Percentiles rank a stretch among this genome's conserved stretches.
Conservation (phyloP, 1,140 invertebrate species). For the Drosophila insularis region DNA sequence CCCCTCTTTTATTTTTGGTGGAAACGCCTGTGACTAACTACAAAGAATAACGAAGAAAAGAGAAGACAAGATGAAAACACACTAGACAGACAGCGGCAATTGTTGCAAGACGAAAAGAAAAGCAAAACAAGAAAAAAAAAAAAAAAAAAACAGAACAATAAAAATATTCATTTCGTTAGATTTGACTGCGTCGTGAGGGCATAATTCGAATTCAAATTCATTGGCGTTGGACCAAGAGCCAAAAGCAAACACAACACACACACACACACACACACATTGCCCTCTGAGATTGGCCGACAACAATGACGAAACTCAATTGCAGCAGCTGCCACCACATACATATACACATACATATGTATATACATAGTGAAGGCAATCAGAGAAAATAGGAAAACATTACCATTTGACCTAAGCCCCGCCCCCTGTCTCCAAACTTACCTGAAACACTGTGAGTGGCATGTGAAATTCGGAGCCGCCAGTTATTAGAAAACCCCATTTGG, state of each 20-base stretch:
- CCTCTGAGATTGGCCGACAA: constrained; percentile 3
- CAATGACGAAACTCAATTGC: constrained; percentile 56
- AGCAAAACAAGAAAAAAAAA: not conserved
- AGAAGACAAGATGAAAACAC: no score
- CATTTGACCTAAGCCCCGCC: not conserved
- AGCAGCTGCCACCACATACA: constrained; percentile 40
- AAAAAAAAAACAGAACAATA: constrained; percentile 42
- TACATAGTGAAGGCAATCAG: not conserved
- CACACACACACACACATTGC: not conserved
- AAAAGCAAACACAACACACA: constrained; percentile 16
- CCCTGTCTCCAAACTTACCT: constrained; percentile 84
- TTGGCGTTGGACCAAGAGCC: constrained; percentile 26
- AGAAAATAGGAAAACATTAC: constrained; percentile 21
- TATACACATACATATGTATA: no score
- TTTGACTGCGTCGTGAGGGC: constrained; percentile 58
- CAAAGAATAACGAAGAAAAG: not conserved
- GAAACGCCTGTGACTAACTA: no score
- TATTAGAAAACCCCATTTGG: constrained; percentile 91
- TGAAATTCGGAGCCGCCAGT: constrained; percentile 92
- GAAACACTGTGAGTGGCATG: constrained; percentile 90
- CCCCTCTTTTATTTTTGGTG: no score
- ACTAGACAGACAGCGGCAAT: constrained; percentile 42
- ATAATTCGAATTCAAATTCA: constrained; percentile 55
- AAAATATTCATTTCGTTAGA: constrained; percentile 58
- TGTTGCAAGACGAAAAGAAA: constrained; percentile 49